Conservation (phyloP, 2,888 invertebrate species). For the Serrognathus titanus region DNA sequence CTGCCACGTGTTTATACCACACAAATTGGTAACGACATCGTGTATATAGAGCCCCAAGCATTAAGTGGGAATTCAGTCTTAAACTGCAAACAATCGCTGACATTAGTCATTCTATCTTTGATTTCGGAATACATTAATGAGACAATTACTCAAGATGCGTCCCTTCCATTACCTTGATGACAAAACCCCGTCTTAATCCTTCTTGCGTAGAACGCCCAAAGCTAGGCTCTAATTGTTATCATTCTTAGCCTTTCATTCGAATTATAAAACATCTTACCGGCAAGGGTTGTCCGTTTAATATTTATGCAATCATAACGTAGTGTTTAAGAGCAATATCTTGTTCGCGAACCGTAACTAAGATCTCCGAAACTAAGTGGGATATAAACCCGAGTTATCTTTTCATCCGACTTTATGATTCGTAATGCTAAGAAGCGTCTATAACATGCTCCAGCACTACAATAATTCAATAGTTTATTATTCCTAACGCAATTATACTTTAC, state of each 20-base stretch:
- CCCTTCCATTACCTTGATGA: constrained; percentile 50
- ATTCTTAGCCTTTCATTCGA: constrained; percentile 37
- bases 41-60: constrained; percentile 25
- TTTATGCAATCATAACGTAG: constrained; percentile 38
- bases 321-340: constrained; percentile 37
- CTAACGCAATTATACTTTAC: constrained; percentile 26
- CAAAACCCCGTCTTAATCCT: constrained; percentile 47
- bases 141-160: constrained; percentile 43
- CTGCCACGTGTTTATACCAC: constrained; percentile 23
- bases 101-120: constrained; percentile 49
- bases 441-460: constrained; percentile 20
- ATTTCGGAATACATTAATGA: constrained; percentile 49
- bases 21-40: constrained; percentile 32
- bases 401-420: constrained; percentile 34
- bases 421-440: constrained; percentile 23
- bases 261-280: constrained; percentile 24
- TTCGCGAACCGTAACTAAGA: constrained; percentile 27
- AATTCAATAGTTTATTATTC: constrained; percentile 28
- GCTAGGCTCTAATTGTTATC: constrained; percentile 46
- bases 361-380: constrained; percentile 27
- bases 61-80: constrained; percentile 27
- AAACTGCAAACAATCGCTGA: constrained; percentile 38
- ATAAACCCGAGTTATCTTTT: constrained; percentile 33
- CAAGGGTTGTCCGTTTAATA: constrained; percentile 35
- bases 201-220: constrained; percentile 37